Conservation (phyloP, 2,797 vertebrate species). For the Chloroceryle amazona region DNA sequence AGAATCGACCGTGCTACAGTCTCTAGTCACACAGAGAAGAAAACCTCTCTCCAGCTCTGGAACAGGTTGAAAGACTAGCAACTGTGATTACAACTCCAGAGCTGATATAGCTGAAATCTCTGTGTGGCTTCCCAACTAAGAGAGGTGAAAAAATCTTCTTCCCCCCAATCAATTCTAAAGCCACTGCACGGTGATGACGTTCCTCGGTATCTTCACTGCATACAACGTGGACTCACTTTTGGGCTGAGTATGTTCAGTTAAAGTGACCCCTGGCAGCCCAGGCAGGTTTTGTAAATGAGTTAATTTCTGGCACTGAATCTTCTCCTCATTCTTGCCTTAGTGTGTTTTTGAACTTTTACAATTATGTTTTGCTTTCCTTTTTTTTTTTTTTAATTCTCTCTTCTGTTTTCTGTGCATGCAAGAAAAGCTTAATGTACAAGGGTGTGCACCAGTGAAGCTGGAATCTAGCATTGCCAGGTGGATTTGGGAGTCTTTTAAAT, state of each 20-base stretch:
- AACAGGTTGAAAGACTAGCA: slow-evolving; percentile 61
- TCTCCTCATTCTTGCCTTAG: not conserved
- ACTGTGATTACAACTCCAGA: slow-evolving; percentile 56
- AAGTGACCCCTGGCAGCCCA: not conserved
- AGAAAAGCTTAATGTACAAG: not conserved
- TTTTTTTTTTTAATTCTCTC: not conserved
- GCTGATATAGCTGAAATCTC: slow-evolving; percentile 71
- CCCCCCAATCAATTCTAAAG: slow-evolving; percentile 49
- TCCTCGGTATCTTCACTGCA: slow-evolving; percentile 18
- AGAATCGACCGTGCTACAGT: slow-evolving; percentile 28
- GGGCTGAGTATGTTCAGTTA: slow-evolving; percentile 7
- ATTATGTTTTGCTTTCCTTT: not conserved
- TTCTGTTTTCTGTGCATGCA: not conserved
- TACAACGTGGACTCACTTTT: not conserved
- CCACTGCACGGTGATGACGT: not conserved
- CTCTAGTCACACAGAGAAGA: slow-evolving; percentile 48
- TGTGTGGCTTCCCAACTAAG: slow-evolving; percentile 53
- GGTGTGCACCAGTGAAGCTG: not conserved
- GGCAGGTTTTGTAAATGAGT: slow-evolving; percentile 23
- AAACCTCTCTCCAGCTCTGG: slow-evolving; percentile 50
- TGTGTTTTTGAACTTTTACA: not conserved
- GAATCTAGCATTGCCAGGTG: not conserved
- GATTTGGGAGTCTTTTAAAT: not conserved
- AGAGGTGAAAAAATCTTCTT: slow-evolving; percentile 52
- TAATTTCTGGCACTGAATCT: not conserved